These are phyloP conservation scores for Ptychobarbus kaznakovi DNA, from an alignment of 2,797 vertebrate genomes.

Conservation along the genomic window DNA sequence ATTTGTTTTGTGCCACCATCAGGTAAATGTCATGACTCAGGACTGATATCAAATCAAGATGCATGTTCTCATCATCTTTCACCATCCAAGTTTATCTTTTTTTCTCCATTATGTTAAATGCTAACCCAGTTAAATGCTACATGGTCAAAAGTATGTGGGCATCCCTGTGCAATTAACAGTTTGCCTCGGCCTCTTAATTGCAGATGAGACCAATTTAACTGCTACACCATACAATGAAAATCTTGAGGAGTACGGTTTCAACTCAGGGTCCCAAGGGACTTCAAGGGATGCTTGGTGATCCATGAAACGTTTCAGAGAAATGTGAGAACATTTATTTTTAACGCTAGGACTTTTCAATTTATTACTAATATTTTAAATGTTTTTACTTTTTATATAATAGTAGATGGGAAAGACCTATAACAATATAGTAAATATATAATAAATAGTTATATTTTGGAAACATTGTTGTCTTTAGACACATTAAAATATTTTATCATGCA, in stretches of 20 bases:
- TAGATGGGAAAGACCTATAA: no score
- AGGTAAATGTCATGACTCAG: not conserved
- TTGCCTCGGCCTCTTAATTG: not conserved
- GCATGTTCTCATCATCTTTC: not conserved
- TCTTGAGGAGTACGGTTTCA: not conserved
- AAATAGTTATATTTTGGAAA: no score
- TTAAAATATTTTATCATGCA: not conserved
- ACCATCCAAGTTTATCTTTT: not conserved
- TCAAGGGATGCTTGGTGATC: not conserved
- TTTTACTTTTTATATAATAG: no score
- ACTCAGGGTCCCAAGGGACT: not conserved
- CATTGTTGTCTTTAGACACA: not conserved
- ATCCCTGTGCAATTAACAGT: not conserved
- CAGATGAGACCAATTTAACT: not conserved
- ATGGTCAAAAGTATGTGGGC: not conserved
- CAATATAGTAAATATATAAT: no score
- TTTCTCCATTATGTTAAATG: not conserved
- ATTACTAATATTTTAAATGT: no score
- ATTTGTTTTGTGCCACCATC: slow-evolving; percentile 60
- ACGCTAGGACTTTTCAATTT: no score
- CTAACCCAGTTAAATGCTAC: not conserved
- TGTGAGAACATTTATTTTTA: not conserved
- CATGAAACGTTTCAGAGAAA: not conserved
- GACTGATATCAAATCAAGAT: not conserved
- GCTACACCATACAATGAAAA: not conserved